Conservation (phyloP, 2,113 vertebrate species). For the Psephotus haematonotus region DNA sequence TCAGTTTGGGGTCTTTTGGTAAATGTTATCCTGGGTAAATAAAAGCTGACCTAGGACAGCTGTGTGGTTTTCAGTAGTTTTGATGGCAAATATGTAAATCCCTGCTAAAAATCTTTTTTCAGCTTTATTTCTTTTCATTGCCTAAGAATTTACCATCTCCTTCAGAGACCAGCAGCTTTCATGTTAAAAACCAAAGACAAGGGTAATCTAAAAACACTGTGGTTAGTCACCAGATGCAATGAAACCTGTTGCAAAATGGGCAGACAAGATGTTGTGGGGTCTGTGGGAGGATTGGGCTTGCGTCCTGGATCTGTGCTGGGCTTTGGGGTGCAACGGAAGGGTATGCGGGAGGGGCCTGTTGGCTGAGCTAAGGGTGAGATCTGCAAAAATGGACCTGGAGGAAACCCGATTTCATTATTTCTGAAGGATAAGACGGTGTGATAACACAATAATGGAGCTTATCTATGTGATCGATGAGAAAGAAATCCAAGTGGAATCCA, state of each 20-base stretch:
- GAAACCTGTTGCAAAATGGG: not conserved
- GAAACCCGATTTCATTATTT: not conserved
- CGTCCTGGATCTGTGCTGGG: not conserved
- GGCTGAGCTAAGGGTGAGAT: not conserved
- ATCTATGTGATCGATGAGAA: not conserved
- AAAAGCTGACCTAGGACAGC: not conserved
- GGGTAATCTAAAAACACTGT: rapidly evolving
- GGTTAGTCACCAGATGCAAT: not conserved
- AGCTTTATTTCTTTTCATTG: not conserved
- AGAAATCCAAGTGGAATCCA: conserved; percentile 4
- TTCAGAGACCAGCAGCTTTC: not conserved
- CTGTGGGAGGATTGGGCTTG: not conserved
- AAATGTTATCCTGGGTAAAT: not conserved
- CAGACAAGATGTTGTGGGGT: not conserved
- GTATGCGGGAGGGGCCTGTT: not conserved
- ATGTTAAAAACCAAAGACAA: not conserved
- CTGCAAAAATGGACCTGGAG: not conserved
- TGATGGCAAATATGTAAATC: not conserved
- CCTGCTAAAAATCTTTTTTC: not conserved
- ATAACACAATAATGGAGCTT: not conserved
- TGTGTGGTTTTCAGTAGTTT: not conserved
- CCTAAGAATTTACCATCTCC: not conserved
- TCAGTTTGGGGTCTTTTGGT: not conserved
- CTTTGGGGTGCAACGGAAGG: not conserved
- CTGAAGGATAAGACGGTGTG: not conserved